phyloP scores from a whole-genome alignment of 2,888 invertebrate species.

The Cerastis rubricosa region DNA sequence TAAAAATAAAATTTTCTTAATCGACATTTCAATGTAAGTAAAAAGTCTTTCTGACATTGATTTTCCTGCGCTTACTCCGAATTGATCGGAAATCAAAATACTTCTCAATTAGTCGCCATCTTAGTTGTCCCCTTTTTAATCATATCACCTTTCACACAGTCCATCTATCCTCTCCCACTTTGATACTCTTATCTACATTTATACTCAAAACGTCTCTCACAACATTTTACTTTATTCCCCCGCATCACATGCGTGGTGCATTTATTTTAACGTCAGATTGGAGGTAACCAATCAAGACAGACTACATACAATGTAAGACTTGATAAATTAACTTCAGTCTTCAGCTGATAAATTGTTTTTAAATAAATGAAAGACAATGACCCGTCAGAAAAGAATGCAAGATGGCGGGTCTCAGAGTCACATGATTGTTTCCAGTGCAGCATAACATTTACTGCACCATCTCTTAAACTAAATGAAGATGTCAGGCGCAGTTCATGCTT shows the following conservation, averaged over 20 bases:
- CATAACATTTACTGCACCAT: conserved; percentile 55
- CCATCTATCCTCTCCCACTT: neutral
- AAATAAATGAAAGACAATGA: conserved; percentile 11
- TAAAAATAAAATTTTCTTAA: neutral
- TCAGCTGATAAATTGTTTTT: conserved; percentile 21
- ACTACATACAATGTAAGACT: conserved; percentile 41
- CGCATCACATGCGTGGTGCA: neutral
- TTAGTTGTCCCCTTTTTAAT: neutral
- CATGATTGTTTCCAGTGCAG: conserved; percentile 32
- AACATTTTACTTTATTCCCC: neutral
- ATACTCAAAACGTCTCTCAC: neutral
- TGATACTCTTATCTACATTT: neutral
- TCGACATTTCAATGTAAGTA: neutral
- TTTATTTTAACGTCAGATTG: conserved; percentile 6
- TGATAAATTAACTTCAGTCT: conserved; percentile 45
- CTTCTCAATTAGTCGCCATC: neutral
- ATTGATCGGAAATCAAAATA: too few relatives aligned
- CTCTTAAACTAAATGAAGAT: conserved; percentile 60
- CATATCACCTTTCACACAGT: neutral
- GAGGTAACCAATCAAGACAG: conserved; percentile 20
- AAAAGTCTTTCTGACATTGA: neutral
- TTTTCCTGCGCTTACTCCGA: neutral
- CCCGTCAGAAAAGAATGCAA: conserved; percentile 49
- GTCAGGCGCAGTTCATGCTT: conserved; percentile 41
- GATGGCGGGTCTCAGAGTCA: conserved; percentile 31